A percentile compares a stretch with the other conserved stretches of the same genome.
These are phyloP conservation scores for Serripes groenlandicus DNA, from an alignment of 2,888 invertebrate species.

Conservation along the genomic window DNA sequence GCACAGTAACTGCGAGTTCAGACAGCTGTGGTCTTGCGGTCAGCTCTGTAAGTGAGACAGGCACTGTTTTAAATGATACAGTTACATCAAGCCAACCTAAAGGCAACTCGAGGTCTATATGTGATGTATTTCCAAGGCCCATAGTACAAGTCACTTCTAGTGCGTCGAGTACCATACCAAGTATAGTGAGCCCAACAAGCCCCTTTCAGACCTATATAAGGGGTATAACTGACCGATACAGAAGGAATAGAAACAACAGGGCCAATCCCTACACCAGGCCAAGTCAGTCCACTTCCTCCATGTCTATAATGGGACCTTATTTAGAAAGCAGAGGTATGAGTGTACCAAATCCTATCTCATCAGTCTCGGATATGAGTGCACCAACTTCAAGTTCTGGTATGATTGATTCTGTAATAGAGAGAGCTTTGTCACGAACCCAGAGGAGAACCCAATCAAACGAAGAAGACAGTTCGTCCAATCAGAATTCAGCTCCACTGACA, in stretches of 20 bases:
- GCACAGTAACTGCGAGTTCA: too few relatives aligned
- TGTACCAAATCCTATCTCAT: not conserved
- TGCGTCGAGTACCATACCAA: too few relatives aligned
- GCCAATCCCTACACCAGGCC: not conserved
- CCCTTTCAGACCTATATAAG: too few relatives aligned
- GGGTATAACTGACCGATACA: not conserved
- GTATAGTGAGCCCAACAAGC: too few relatives aligned
- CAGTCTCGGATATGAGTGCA: too few relatives aligned
- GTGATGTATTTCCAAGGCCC: too few relatives aligned
- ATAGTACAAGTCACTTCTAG: too few relatives aligned
- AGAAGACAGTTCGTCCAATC: not conserved
- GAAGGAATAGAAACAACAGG: not conserved
- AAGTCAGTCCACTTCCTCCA: not conserved
- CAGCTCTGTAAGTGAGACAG: too few relatives aligned
- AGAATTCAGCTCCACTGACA: not conserved
- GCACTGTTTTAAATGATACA: too few relatives aligned
- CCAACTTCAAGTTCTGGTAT: not conserved
- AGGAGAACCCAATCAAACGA: not conserved
- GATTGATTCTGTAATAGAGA: not conserved
- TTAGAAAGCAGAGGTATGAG: constrained; percentile 48
- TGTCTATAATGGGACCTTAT: constrained; percentile 57
- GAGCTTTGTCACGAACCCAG: not conserved
- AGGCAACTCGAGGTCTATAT: too few relatives aligned
- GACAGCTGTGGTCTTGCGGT: too few relatives aligned
- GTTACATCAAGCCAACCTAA: too few relatives aligned